Conservation (phyloP, 2,888 invertebrate genomes). For the Drosophila infuscata region DNA sequence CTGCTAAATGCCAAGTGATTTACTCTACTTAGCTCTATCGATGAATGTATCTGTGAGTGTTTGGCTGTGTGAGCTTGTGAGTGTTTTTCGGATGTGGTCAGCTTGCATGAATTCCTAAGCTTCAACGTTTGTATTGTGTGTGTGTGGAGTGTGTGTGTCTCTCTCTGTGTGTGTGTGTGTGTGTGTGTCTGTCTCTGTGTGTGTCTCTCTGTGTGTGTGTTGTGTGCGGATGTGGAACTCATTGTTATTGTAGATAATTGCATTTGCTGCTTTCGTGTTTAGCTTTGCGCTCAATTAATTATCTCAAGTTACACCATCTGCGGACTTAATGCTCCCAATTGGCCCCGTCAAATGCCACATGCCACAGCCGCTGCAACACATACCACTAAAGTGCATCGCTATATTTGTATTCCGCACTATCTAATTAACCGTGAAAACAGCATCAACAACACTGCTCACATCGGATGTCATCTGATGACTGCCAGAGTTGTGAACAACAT, state of each 20-base stretch:
- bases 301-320: slow-evolving; percentile 76
- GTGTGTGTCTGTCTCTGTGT: slow-evolving; percentile 13
- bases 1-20: slow-evolving; percentile 76
- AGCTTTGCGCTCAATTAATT: slow-evolving; percentile 78
- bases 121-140: not conserved
- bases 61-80: slow-evolving; percentile 10
- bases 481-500: no score
- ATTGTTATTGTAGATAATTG: slow-evolving; percentile 76
- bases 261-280: slow-evolving; percentile 73
- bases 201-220: slow-evolving; percentile 13
- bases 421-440: slow-evolving; percentile 36
- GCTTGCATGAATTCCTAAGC: slow-evolving; percentile 3
- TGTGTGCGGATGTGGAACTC: slow-evolving; percentile 4
- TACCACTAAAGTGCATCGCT: slow-evolving; percentile 39
- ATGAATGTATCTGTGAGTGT: slow-evolving; percentile 6
- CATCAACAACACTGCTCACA: slow-evolving; percentile 1
- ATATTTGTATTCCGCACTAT: slow-evolving; percentile 9
- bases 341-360: slow-evolving; percentile 52
- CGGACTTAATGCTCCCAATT: slow-evolving; percentile 61
- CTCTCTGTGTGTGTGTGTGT: slow-evolving; percentile 10
- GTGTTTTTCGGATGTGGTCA: slow-evolving; percentile 25
- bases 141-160: slow-evolving; percentile 16
- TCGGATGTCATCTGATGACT: not conserved
- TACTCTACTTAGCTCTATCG: slow-evolving; percentile 45
- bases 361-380: slow-evolving; percentile 47